Percentiles rank a stretch among this genome's conserved stretches.
Conservation (phyloP, 2,888 invertebrate genomes). For the Tolmerus cingulatus region DNA sequence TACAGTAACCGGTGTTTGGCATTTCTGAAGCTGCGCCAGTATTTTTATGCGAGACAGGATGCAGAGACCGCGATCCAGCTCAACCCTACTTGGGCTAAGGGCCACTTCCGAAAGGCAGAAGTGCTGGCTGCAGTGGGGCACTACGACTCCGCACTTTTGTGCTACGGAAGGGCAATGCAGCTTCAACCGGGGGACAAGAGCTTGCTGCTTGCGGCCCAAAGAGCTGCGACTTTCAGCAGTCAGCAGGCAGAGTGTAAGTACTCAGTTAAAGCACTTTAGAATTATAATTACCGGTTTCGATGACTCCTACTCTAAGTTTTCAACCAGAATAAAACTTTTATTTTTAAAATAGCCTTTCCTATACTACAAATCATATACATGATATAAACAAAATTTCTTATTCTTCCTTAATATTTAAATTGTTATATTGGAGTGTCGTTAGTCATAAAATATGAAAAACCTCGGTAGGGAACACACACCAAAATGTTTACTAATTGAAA, state of each 20-base stretch:
- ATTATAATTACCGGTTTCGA: slow-evolving; percentile 41
- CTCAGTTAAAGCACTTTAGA: not conserved
- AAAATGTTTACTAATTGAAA: too few species aligned
- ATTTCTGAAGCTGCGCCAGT: slow-evolving; percentile 79
- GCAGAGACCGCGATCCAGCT: slow-evolving; percentile 78
- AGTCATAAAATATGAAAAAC: too few species aligned
- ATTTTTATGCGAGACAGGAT: slow-evolving; percentile 79
- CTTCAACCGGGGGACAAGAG: slow-evolving; percentile 73
- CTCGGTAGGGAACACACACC: too few species aligned
- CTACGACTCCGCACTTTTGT: slow-evolving; percentile 73
- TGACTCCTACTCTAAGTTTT: too few species aligned
- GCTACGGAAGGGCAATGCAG: slow-evolving; percentile 73
- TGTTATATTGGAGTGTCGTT: too few species aligned
- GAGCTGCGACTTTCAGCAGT: slow-evolving; percentile 68
- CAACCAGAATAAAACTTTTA: too few species aligned
- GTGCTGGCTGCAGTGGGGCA: slow-evolving; percentile 74
- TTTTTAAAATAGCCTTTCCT: too few species aligned
- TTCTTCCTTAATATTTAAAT: too few species aligned
- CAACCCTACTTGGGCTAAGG: slow-evolving; percentile 82
- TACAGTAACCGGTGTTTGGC: slow-evolving; percentile 84
- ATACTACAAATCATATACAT: too few species aligned
- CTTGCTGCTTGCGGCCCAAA: slow-evolving; percentile 70
- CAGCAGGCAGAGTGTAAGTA: slow-evolving; percentile 69
- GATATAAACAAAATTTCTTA: too few species aligned
- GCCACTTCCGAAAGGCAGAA: slow-evolving; percentile 77